phyloP scores from a whole-genome alignment of 2,113 vertebrate genomes.

The Sander vitreus region DNA sequence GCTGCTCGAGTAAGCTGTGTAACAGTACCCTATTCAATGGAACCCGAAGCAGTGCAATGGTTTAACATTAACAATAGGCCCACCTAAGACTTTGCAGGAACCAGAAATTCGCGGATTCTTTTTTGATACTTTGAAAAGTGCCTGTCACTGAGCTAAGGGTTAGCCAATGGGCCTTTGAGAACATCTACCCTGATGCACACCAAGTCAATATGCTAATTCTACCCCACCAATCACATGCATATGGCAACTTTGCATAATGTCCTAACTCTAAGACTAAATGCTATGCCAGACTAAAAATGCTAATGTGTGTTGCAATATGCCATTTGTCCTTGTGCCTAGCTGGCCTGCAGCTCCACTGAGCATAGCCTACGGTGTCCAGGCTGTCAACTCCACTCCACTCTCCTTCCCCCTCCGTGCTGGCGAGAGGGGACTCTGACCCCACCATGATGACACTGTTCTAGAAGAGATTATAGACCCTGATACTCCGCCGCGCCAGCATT shows the following conservation, averaged over 20 bases:
- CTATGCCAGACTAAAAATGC: slow-evolving; percentile 56
- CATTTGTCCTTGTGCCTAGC: slow-evolving; percentile 70
- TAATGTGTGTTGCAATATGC: slow-evolving; percentile 70
- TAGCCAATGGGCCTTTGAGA: not conserved
- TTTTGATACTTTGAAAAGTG: slow-evolving; percentile 33
- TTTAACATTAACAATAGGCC: slow-evolving; percentile 57
- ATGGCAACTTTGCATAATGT: slow-evolving; percentile 31
- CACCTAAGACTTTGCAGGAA: slow-evolving; percentile 29
- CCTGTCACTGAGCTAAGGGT: not conserved
- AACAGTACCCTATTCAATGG: slow-evolving; percentile 45
- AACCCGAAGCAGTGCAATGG: slow-evolving; percentile 25
- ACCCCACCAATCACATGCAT: slow-evolving; percentile 17
- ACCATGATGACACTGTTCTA: slow-evolving; percentile 76
- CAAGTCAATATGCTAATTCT: slow-evolving; percentile 37
- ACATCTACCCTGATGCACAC: slow-evolving; percentile 3
- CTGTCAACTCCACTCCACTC: slow-evolving; percentile 71
- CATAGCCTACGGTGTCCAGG: slow-evolving; percentile 56
- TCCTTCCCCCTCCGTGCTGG: slow-evolving; percentile 49
- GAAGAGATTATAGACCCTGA: slow-evolving; percentile 79
- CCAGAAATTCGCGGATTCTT: slow-evolving; percentile 28
- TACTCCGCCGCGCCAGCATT: slow-evolving; percentile 69
- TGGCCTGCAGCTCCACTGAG: slow-evolving; percentile 57
- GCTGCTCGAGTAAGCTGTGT: slow-evolving; percentile 57
- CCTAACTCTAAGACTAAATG: slow-evolving; percentile 36
- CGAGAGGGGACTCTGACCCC: slow-evolving; percentile 69